Evolutionary conservation across 2,797 vertebrate species (phyloP).

Genomic region (Gouania willdenowi): DNA sequence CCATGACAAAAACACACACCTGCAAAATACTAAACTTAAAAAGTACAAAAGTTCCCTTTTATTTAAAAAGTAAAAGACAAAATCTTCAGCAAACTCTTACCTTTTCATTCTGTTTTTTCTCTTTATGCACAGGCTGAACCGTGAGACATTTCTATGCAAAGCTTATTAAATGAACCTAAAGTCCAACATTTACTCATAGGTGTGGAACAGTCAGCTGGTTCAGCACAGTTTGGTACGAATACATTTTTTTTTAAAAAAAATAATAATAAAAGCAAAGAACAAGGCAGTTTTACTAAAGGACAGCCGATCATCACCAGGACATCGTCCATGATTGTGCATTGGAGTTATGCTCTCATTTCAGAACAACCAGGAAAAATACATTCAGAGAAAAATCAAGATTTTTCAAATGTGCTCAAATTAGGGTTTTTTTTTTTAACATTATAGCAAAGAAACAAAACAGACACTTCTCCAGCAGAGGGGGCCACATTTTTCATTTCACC

Average conservation of each 20-base stretch:
- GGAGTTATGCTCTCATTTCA: neutral
- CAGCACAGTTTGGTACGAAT: neutral
- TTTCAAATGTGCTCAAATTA: too few relatives aligned
- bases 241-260: neutral
- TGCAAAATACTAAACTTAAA: too few relatives aligned
- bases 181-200: neutral
- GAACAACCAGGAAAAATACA: slow-evolving; percentile 5
- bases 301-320: neutral
- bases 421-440: too few relatives aligned
- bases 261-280: neutral
- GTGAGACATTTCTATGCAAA: neutral
- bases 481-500: too few relatives aligned
- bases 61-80: slow-evolving; percentile 38
- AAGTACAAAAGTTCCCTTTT: slow-evolving; percentile 40
- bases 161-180: neutral
- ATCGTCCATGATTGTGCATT: slow-evolving; percentile 9
- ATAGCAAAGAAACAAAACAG: neutral
- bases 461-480: neutral
- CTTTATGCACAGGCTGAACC: slow-evolving; percentile 1
- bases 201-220: neutral
- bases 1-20: slow-evolving; percentile 12
- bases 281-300: neutral
- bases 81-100: slow-evolving; percentile 12
- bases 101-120: slow-evolving; percentile 13
- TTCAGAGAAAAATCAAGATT: slow-evolving; percentile 8